Evolutionary conservation across 2,888 invertebrate genomes (phyloP).

Genomic region (Sinohyriopsis cumingii): DNA sequence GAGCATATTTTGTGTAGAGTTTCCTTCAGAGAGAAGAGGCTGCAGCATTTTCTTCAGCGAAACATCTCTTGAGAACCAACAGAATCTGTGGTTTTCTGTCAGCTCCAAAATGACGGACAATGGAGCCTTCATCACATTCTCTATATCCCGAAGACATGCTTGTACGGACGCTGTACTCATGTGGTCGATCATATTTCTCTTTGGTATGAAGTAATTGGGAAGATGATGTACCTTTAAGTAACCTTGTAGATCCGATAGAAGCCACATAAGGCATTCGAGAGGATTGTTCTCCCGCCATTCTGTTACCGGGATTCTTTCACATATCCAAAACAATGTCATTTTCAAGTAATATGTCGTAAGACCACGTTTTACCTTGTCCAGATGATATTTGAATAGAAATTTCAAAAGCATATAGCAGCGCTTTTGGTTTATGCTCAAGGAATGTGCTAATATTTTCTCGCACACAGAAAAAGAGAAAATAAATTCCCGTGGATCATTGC

Average conservation of each 20-base stretch:
- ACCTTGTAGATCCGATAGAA: background rate
- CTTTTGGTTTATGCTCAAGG: slow-evolving; percentile 4
- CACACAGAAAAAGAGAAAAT: slow-evolving; percentile 9
- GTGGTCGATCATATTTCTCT: slow-evolving; percentile 6
- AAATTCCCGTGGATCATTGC: slow-evolving; percentile 5
- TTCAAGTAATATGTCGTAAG: slow-evolving; percentile 11
- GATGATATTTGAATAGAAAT: background rate
- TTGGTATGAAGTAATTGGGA: slow-evolving; percentile 10
- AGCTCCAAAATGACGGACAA: background rate
- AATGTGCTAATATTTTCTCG: slow-evolving; percentile 7
- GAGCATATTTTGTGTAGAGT: too few relatives aligned
- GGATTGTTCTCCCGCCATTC: slow-evolving; percentile 1
- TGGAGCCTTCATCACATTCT: background rate
- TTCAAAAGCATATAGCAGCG: slow-evolving; percentile 12
- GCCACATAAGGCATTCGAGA: slow-evolving; percentile 3
- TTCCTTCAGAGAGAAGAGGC: too few relatives aligned
- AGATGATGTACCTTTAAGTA: background rate
- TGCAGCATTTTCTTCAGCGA: background rate
- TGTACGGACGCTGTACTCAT: background rate
- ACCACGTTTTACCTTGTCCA: slow-evolving; percentile 8
- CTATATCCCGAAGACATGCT: background rate
- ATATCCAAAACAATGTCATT: slow-evolving; percentile 6
- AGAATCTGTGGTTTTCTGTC: slow-evolving; percentile 1
- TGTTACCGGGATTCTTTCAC: slow-evolving; percentile 3
- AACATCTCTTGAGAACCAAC: slow-evolving; percentile 8